A percentile compares a stretch with the other conserved stretches of the same genome.
These are phyloP conservation scores for Phorcus lineatus DNA, from an alignment of 2,888 invertebrate genomes.

Conservation along the genomic window DNA sequence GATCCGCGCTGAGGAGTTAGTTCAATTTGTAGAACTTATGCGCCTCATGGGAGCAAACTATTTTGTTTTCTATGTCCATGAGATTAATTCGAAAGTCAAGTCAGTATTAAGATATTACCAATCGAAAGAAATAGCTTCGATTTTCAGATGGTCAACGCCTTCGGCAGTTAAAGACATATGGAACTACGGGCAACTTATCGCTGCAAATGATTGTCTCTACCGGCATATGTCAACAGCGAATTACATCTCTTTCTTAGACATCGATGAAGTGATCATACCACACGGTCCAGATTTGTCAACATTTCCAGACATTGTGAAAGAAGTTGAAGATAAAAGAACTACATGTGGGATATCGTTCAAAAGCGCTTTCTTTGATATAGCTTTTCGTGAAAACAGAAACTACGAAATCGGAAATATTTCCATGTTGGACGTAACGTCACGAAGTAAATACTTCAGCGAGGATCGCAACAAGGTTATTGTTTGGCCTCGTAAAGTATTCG, in stretches of 20 bases:
- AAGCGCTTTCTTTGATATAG: constrained; percentile 64
- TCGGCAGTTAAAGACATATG: constrained; percentile 47
- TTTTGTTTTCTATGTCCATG: constrained; percentile 60
- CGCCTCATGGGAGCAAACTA: constrained; percentile 62
- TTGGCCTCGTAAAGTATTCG: constrained; percentile 71
- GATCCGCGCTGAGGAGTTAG: constrained; percentile 43
- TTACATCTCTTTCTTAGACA: constrained; percentile 59
- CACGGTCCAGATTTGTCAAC: constrained; percentile 40
- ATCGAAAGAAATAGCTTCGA: constrained; percentile 45
- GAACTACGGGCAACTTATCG: constrained; percentile 64
- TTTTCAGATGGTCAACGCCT: constrained; percentile 57
- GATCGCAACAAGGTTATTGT: constrained; percentile 73
- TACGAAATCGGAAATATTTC: constrained; percentile 31
- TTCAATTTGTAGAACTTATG: constrained; percentile 66
- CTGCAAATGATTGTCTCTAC: constrained; percentile 69
- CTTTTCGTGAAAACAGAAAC: constrained; percentile 37
- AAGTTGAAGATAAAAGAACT: constrained; percentile 32
- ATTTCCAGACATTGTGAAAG: constrained; percentile 40
- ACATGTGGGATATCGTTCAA: constrained; percentile 59
- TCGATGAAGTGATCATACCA: constrained; percentile 67
- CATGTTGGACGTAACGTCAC: constrained; percentile 35
- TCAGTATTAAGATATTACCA: constrained; percentile 54
- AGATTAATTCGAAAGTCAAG: constrained; percentile 38
- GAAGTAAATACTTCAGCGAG: constrained; percentile 52
- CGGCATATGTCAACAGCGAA: constrained; percentile 55